These are phyloP conservation scores for Porites evermanni DNA, from an alignment of 92 coral and sea anemone genomes.

Conservation along the genomic window DNA sequence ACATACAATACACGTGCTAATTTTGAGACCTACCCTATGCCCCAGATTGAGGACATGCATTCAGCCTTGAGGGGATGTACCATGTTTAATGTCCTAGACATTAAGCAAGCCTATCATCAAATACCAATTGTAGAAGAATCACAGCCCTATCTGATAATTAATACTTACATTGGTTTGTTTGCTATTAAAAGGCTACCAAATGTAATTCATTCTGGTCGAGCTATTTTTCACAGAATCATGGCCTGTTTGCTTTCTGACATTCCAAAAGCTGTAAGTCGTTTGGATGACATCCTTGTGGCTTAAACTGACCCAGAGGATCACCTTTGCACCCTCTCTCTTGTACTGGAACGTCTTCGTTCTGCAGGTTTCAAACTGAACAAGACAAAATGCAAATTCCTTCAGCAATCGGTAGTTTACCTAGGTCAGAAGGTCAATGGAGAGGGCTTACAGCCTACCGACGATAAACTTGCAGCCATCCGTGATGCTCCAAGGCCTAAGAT, in stretches of 20 bases:
- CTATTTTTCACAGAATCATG: slow-evolving; percentile 64
- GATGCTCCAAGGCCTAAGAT: slow-evolving; percentile 52
- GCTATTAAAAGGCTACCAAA: slow-evolving; percentile 50
- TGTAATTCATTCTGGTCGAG: slow-evolving; percentile 58
- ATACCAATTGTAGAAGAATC: slow-evolving; percentile 64
- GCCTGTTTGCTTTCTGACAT: slow-evolving; percentile 58
- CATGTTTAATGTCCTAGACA: slow-evolving; percentile 40
- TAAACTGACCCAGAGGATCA: background rate
- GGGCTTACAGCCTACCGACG: slow-evolving; percentile 61
- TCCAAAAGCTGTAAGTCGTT: slow-evolving; percentile 32
- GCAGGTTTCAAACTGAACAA: no score
- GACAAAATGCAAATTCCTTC: no score
- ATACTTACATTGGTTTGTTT: background rate
- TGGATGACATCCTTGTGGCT: slow-evolving; percentile 52
- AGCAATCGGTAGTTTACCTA: background rate
- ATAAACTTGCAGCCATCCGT: slow-evolving; percentile 49
- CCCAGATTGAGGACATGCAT: slow-evolving; percentile 32
- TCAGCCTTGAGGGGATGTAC: slow-evolving; percentile 28
- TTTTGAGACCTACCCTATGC: slow-evolving; percentile 54
- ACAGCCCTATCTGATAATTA: background rate
- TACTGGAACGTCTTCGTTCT: no score
- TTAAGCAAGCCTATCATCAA: slow-evolving; percentile 68
- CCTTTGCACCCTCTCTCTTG: no score
- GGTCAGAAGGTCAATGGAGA: slow-evolving; percentile 33
- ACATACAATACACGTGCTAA: slow-evolving; percentile 64